phyloP scores from a whole-genome alignment of 2,888 invertebrate species.

The Diogma glabrata region DNA sequence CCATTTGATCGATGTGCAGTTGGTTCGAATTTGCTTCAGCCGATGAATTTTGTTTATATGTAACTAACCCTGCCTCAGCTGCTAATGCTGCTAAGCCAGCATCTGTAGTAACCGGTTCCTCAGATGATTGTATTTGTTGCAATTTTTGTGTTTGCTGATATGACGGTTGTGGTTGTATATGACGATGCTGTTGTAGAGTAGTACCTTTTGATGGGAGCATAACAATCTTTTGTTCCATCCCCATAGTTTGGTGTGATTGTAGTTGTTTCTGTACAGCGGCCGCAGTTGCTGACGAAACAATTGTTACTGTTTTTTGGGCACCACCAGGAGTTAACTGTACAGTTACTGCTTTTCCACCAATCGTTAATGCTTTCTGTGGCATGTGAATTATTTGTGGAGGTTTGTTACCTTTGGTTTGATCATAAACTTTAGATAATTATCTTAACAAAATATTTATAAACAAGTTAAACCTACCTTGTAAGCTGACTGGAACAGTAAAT shows the following conservation, averaged over 20 bases:
- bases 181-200: constrained; percentile 3
- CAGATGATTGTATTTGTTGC: not conserved
- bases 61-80: constrained; percentile 47
- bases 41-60: constrained; percentile 7
- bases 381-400: constrained; percentile 25
- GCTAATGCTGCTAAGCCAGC: constrained; percentile 49
- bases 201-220: not conserved
- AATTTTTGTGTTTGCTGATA: constrained; percentile 8
- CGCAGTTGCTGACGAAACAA: constrained; percentile 36
- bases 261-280: constrained; percentile 15
- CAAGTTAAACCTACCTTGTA: too few species aligned
- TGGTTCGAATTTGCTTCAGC: constrained; percentile 24
- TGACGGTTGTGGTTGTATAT: constrained; percentile 15
- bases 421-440: too few species aligned
- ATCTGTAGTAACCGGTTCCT: constrained; percentile 44
- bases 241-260: not conserved
- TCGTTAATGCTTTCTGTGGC: constrained; percentile 47
- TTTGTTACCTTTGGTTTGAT: too few species aligned
- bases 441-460: too few species aligned
- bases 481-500: constrained; percentile 45
- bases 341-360: constrained; percentile 61
- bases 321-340: constrained; percentile 51
- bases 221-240: constrained; percentile 6
- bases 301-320: constrained; percentile 49
- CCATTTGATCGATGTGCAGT: constrained; percentile 29